phyloP scores from a whole-genome alignment of 37 sponge, comb jelly and placozoan species.

The Tethya wilhelma region DNA sequence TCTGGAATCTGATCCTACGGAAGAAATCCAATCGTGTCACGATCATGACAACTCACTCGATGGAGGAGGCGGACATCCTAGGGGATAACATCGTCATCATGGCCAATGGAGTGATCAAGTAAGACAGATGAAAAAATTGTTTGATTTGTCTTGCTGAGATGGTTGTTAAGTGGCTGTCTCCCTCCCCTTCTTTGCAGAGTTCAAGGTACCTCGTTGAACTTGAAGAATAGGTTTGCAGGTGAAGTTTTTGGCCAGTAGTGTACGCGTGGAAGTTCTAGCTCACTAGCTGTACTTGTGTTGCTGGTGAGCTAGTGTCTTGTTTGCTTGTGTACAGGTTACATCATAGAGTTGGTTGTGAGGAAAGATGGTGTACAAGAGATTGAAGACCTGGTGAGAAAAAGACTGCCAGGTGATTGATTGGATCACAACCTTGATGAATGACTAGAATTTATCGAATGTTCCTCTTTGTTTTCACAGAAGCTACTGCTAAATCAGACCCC shows the following conservation, averaged over 20 bases:
- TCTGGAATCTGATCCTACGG: constrained; percentile 84
- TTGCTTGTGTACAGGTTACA: constrained; percentile 73
- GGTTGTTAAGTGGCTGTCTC: too few species aligned
- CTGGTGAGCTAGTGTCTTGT: too few species aligned
- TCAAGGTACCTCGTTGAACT: constrained; percentile 71
- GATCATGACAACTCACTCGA: constrained; percentile 88
- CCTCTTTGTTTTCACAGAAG: constrained; percentile 25
- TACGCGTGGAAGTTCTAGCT: too few species aligned
- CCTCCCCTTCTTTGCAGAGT: constrained; percentile 27
- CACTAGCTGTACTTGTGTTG: background rate
- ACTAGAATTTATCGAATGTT: background rate
- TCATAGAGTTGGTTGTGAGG: constrained; percentile 72
- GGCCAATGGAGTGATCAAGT: constrained; percentile 76
- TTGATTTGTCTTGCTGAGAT: too few species aligned
- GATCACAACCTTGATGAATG: background rate
- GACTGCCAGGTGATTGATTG: constrained; percentile 54
- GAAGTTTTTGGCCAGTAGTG: too few species aligned
- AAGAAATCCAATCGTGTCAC: constrained; percentile 71
- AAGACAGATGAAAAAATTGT: too few species aligned
- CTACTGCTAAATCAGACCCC: constrained; percentile 45
- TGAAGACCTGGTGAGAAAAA: constrained; percentile 32
- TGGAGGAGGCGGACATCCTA: constrained; percentile 90
- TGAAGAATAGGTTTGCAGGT: constrained; percentile 87
- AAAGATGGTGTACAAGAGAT: constrained; percentile 24
- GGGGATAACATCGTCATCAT: constrained; percentile 86